A percentile compares a stretch with the other conserved stretches of the same genome.
These are phyloP conservation scores for Girardinus metallicus DNA, from an alignment of 2,797 vertebrate species.

Conservation along the genomic window DNA sequence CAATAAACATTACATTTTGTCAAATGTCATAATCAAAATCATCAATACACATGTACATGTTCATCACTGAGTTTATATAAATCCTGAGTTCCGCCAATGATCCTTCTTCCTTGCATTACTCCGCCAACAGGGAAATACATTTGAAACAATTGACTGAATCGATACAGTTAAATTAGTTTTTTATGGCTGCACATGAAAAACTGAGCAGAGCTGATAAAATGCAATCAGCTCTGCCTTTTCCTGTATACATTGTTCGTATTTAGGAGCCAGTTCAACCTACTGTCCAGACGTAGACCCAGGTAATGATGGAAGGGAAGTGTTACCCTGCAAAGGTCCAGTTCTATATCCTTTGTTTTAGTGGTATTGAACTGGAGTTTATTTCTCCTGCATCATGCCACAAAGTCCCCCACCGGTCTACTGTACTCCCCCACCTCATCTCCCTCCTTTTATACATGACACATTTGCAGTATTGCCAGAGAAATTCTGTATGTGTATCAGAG, in stretches of 20 bases:
- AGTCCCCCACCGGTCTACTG: not conserved
- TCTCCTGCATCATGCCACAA: not conserved
- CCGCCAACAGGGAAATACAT: not conserved
- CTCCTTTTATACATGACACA: not conserved
- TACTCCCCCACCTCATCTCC: not conserved
- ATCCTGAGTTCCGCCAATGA: no score
- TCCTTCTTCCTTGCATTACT: not conserved
- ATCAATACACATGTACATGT: no score
- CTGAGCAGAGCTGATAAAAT: no score
- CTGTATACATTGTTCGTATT: not conserved
- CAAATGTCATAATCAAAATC: no score
- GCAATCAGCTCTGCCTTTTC: not conserved
- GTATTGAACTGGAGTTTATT: not conserved
- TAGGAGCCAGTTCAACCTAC: not conserved
- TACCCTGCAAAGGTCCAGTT: not conserved
- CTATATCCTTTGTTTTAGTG: not conserved
- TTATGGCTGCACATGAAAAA: no score
- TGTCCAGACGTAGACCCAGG: not conserved
- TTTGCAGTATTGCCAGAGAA: not conserved
- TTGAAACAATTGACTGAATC: not conserved
- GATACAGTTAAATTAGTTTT: no score
- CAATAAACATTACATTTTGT: no score
- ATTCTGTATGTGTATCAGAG: not conserved
- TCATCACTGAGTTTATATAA: no score
- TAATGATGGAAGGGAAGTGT: not conserved